Base-by-base conservation (phyloP, 1,140 invertebrate genomes). In the Zaprionus vittiger region DNA sequence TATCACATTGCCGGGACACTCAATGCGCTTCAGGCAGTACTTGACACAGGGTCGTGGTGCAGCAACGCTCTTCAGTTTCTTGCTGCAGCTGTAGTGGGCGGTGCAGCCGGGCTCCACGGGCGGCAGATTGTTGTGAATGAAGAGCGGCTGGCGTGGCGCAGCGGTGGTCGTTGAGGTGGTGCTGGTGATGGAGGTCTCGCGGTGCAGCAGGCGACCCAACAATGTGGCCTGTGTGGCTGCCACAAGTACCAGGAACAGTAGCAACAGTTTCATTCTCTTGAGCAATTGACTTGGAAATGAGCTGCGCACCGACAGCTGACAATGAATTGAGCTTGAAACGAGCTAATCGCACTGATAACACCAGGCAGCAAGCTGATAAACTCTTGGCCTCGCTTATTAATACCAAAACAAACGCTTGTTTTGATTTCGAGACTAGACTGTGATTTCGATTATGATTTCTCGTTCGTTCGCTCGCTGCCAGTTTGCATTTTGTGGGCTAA, bases 11-110 rank as follows among this genome's bases (percentile, higher is more conserved):
- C 85, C 74, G 52, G 84, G 81, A 22, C 91, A 92, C n/a, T 79
- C 77, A 26, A 86, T 79, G 24, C 61, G 63, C 26, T 86, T 85
- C 20, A 92, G 79, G 73, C 91, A 92, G 62, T 86, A 91, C 61
- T 91, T 92, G 34, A 91, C 22, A 24, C 91, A 92, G 6, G 91
- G 91, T 2, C 79, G 75, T 0, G 90, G 89, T 4, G 44, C 59
- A 0, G 75, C 31, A 14, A 77, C 62, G 20, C 72, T 72, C 5
- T 70, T 76, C 9, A 92, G 52, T 56, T 92, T 92, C 59, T 80
- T 80, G 41, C 67, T 81, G 78, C 91, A 92, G n/a, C 62, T 63
- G 52, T 66, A 92, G 37, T 70, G 67, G 0, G 76, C 77, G 9
- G 11, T 67, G 61, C 91, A 92, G 34, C 71, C 70, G 11, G 26